Percentiles rank a stretch among this genome's conserved stretches.
phyloP scores from a whole-genome alignment of 2,797 vertebrate species.

The Eidolon dupreanum region DNA sequence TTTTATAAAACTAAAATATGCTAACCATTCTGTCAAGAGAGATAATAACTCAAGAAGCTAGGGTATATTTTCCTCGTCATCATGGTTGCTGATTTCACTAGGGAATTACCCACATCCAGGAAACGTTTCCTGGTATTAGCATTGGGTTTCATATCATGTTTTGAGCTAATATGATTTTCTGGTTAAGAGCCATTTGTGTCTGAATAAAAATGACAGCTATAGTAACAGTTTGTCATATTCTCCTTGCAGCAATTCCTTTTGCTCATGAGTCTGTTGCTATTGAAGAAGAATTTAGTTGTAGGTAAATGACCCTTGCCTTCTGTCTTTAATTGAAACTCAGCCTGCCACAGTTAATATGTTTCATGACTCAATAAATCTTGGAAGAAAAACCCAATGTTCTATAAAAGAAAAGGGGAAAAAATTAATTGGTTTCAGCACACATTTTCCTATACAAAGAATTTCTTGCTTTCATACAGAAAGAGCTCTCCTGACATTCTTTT shows the following conservation, averaged over 20 bases:
- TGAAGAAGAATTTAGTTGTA: constrained; percentile 48
- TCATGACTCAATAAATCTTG: constrained; percentile 65
- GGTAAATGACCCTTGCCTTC: constrained; percentile 64
- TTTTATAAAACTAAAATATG: constrained; percentile 22
- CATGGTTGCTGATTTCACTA: background rate
- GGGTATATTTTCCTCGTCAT: background rate
- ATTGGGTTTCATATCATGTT: constrained; percentile 6
- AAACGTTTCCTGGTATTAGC: background rate
- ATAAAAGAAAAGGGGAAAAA: constrained; percentile 43
- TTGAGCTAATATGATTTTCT: constrained; percentile 44
- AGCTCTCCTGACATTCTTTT: background rate
- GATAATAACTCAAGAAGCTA: background rate
- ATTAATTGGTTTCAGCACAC: constrained; percentile 24
- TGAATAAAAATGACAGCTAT: constrained; percentile 32
- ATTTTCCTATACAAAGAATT: constrained; percentile 38
- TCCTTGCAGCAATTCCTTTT: constrained; percentile 35
- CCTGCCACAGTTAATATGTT: constrained; percentile 61
- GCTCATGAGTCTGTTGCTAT: constrained; percentile 41
- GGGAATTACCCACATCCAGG: background rate
- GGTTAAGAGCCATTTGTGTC: constrained; percentile 23
- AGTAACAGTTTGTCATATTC: constrained; percentile 13
- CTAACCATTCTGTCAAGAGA: background rate
- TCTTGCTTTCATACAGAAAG: constrained; percentile 42
- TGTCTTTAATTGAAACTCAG: constrained; percentile 59
- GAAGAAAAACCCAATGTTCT: constrained; percentile 42